Conservation (phyloP, 2,113 vertebrate genomes). For the Osmerus eperlanus region DNA sequence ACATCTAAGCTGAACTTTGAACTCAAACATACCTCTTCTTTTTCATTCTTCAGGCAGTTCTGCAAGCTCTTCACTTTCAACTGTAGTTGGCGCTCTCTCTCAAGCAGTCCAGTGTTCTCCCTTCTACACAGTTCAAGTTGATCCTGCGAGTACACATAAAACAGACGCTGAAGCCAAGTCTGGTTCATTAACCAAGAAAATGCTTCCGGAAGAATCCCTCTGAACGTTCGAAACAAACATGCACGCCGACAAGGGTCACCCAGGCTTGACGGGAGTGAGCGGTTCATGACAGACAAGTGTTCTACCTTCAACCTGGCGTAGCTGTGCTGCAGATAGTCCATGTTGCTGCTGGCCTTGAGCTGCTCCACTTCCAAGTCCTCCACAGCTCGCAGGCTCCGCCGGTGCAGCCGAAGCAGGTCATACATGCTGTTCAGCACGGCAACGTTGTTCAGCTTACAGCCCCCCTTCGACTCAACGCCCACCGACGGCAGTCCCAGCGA, state of each 20-base stretch:
- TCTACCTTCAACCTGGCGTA: conserved; percentile 82
- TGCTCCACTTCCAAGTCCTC: conserved; percentile 89
- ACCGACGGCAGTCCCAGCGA: conserved; percentile 84
- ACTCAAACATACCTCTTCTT: conserved; percentile 84
- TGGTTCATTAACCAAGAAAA: not conserved
- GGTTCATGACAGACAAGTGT: not conserved
- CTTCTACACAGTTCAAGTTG: conserved; percentile 86
- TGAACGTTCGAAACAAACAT: too few species aligned
- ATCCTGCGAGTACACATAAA: conserved; percentile 72
- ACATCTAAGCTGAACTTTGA: not conserved
- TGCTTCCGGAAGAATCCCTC: not conserved
- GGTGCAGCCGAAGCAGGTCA: conserved; percentile 85
- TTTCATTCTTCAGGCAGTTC: conserved; percentile 89
- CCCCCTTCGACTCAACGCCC: conserved; percentile 68
- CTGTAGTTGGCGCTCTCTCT: conserved; percentile 89
- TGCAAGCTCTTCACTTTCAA: conserved; percentile 86
- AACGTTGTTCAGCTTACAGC: conserved; percentile 76
- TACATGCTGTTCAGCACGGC: conserved; percentile 85
- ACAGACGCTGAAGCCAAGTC: not conserved
- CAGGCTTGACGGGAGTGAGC: not conserved
- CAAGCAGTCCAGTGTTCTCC: conserved; percentile 85
- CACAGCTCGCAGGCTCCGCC: conserved; percentile 77
- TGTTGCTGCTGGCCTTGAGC: conserved; percentile 81
- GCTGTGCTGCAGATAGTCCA: conserved; percentile 83
- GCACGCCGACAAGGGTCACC: too few species aligned